Evolutionary conservation across 2,113 vertebrate genomes (phyloP).

Genomic region (Phalacrocorax carbo): DNA sequence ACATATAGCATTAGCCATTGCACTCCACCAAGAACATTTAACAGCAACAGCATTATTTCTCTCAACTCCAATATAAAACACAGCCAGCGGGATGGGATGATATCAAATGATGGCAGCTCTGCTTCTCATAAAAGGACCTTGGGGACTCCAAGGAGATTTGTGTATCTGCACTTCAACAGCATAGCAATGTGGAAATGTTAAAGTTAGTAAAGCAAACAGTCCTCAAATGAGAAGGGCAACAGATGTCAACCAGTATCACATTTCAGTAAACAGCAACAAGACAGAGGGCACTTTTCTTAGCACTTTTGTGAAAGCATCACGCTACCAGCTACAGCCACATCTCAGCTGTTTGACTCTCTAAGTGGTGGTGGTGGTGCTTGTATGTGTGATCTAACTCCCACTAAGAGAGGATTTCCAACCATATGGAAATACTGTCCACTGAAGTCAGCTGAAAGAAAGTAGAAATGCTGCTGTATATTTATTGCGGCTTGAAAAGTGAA

Average conservation of each 20-base stretch:
- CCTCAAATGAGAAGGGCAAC: conserved; percentile 72
- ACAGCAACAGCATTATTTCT: neutral
- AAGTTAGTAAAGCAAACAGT: conserved; percentile 65
- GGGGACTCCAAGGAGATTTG: conserved; percentile 53
- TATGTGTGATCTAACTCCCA: neutral
- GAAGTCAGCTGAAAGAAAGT: conserved; percentile 12
- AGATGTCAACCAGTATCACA: conserved; percentile 72
- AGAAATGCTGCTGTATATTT: conserved; percentile 15
- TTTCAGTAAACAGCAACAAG: conserved; percentile 70
- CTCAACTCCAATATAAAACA: neutral
- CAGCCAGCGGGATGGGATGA: conserved; percentile 8
- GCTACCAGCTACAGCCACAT: neutral
- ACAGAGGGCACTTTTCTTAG: conserved; percentile 58
- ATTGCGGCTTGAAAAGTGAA: conserved; percentile 13
- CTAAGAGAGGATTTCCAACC: neutral
- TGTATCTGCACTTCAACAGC: conserved; percentile 53
- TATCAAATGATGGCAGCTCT: conserved; percentile 45
- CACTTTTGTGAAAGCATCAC: conserved; percentile 45
- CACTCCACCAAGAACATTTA: conserved; percentile 20
- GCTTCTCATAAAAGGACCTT: conserved; percentile 44
- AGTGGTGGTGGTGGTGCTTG: neutral
- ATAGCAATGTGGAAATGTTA: conserved; percentile 67
- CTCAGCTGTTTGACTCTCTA: conserved; percentile 28
- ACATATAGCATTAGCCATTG: neutral
- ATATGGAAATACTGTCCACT: neutral